Evolutionary conservation across 2,888 invertebrate genomes (phyloP).

Genomic region (Ophraella communa): DNA sequence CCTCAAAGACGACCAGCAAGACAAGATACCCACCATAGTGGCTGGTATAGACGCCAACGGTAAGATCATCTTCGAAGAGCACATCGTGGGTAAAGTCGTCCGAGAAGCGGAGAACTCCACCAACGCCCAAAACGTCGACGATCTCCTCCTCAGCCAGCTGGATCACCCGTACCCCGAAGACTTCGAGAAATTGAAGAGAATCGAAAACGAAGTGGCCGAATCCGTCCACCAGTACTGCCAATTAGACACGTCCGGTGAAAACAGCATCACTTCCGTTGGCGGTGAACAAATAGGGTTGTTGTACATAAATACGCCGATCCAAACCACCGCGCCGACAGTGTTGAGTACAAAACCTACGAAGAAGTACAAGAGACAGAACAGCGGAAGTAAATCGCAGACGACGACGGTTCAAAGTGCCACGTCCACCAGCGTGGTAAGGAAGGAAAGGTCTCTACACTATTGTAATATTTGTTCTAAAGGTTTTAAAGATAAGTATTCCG

Average conservation of each 20-base stretch:
- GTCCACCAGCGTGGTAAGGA: conserved; percentile 76
- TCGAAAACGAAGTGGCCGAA: conserved; percentile 82
- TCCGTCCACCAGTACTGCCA: conserved; percentile 75
- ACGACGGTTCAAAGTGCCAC: conserved; percentile 60
- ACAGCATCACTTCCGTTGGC: conserved; percentile 63
- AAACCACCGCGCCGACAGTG: conserved; percentile 65
- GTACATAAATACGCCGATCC: conserved; percentile 55
- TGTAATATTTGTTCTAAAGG: conserved; percentile 93
- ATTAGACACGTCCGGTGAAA: conserved; percentile 61
- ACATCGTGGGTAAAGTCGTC: conserved; percentile 41
- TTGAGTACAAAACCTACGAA: conserved; percentile 71
- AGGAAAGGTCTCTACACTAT: conserved; percentile 88
- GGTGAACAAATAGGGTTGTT: conserved; percentile 55
- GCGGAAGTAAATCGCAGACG: conserved; percentile 50
- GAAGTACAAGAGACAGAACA: conserved; percentile 73
- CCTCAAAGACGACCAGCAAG: conserved; percentile 54
- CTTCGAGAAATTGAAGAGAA: conserved; percentile 83
- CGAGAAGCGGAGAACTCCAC: conserved; percentile 60
- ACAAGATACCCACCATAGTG: conserved; percentile 57
- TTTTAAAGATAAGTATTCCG: conserved; percentile 95
- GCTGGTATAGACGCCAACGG: conserved; percentile 57
- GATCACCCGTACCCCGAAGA: conserved; percentile 78
- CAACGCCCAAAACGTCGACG: conserved; percentile 71
- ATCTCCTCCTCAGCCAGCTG: conserved; percentile 71
- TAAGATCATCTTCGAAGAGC: conserved; percentile 55